Evolutionary conservation across 1,140 invertebrate genomes (phyloP).

Genomic region (Bombus waltoni): DNA sequence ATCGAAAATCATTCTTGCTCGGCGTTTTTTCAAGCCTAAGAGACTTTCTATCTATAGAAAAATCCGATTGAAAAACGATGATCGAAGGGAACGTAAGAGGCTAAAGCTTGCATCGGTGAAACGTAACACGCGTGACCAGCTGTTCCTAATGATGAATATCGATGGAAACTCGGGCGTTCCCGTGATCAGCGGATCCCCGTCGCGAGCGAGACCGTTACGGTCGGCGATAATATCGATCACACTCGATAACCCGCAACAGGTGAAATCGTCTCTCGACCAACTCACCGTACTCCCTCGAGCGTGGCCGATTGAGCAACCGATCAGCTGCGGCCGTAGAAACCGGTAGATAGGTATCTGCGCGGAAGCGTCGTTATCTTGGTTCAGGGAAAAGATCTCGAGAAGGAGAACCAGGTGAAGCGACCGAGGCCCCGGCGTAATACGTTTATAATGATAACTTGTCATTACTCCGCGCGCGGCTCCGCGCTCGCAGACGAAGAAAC

Average conservation of each 20-base stretch:
- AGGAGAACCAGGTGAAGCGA: slow-evolving; percentile 51
- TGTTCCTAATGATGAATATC: neutral
- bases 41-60: no score
- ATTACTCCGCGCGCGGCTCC: slow-evolving; percentile 59
- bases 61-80: neutral
- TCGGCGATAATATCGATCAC: slow-evolving; percentile 47
- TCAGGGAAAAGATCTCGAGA: slow-evolving; percentile 43
- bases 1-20: no score
- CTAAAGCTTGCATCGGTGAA: neutral
- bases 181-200: slow-evolving; percentile 4
- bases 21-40: no score
- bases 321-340: slow-evolving; percentile 50
- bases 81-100: neutral
- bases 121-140: neutral
- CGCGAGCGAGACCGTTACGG: slow-evolving; percentile 39
- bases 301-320: slow-evolving; percentile 61
- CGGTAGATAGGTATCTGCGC: slow-evolving; percentile 59
- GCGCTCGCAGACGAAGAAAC: slow-evolving; percentile 28
- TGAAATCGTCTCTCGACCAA: slow-evolving; percentile 39
- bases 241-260: slow-evolving; percentile 38
- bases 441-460: slow-evolving; percentile 81
- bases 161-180: neutral
- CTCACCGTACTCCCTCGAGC: slow-evolving; percentile 36
- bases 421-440: slow-evolving; percentile 70
- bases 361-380: slow-evolving; percentile 59